Conservation (phyloP, 2,888 invertebrate genomes). For the Steinernema hermaphroditum region DNA sequence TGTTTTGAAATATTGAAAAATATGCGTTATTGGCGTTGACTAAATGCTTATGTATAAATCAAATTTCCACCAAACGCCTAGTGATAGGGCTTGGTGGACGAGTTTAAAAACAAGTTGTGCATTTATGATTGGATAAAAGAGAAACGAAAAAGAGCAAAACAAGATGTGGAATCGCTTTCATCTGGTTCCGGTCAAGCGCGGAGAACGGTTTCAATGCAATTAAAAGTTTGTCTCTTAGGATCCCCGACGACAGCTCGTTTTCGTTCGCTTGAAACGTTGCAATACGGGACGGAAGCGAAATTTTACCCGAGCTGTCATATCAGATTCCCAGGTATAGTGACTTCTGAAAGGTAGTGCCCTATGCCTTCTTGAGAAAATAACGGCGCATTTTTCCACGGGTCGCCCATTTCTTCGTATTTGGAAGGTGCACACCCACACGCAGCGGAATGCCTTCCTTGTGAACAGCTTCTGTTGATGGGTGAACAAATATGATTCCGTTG, state of each 20-base stretch:
- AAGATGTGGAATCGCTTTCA: constrained; percentile 7
- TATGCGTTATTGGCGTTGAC: too few species aligned
- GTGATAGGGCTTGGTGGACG: too few species aligned
- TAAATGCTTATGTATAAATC: too few species aligned
- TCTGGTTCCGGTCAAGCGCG: constrained; percentile 12
- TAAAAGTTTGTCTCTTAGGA: constrained; percentile 1
- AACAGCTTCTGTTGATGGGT: neutral
- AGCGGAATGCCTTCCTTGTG: too few species aligned
- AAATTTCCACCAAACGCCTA: too few species aligned
- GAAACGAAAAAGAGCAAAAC: neutral
- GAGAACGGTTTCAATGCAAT: neutral
- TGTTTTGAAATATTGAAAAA: too few species aligned
- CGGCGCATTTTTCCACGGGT: neutral
- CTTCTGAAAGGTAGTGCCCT: neutral
- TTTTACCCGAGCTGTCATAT: neutral
- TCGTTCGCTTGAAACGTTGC: neutral
- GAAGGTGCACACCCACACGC: neutral
- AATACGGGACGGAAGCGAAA: neutral
- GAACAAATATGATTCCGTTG: neutral
- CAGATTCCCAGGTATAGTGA: constrained; percentile 18
- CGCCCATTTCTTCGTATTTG: neutral
- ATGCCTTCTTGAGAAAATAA: neutral
- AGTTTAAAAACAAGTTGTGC: too few species aligned
- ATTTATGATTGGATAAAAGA: too few species aligned
- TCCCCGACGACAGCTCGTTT: neutral